Percentiles rank a stretch among this genome's conserved stretches.
Conservation (phyloP, 2,888 invertebrate genomes). For the Hybos culiciformis region DNA sequence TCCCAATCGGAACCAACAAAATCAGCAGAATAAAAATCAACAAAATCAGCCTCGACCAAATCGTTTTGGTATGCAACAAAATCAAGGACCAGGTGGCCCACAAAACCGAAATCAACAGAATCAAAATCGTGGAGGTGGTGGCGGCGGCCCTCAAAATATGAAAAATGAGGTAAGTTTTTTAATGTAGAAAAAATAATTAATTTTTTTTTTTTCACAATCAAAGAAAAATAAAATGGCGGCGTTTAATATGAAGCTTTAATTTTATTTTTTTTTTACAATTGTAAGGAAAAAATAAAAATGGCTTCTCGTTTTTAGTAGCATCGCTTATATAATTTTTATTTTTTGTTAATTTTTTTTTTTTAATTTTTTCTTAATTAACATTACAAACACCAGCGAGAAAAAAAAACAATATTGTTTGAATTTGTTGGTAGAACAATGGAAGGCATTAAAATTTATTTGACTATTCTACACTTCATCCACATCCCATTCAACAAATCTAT, state of each 20-base stretch:
- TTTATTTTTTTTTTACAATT: not conserved
- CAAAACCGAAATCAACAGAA: not conserved
- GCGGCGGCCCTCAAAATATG: not conserved
- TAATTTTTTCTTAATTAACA: no score
- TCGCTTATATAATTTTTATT: not conserved
- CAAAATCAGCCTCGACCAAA: no score
- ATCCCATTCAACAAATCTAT: no score
- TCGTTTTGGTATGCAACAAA: no score
- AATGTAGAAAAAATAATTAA: not conserved
- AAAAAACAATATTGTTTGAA: no score
- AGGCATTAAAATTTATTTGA: no score
- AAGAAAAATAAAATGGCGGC: conserved; percentile 14
- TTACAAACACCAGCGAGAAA: no score
- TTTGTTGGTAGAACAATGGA: no score
- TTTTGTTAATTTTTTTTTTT: not conserved
- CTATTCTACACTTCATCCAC: no score
- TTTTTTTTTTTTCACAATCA: not conserved
- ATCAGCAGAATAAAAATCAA: no score
- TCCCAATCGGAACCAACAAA: no score
- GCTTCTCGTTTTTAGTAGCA: not conserved
- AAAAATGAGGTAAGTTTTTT: conserved; percentile 6
- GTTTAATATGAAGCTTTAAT: conserved; percentile 8
- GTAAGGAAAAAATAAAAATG: not conserved
- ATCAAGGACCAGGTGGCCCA: no score
- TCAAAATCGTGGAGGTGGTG: not conserved